phyloP scores from a whole-genome alignment of 1,140 invertebrate species.

The Vollenhovia emeryi region DNA sequence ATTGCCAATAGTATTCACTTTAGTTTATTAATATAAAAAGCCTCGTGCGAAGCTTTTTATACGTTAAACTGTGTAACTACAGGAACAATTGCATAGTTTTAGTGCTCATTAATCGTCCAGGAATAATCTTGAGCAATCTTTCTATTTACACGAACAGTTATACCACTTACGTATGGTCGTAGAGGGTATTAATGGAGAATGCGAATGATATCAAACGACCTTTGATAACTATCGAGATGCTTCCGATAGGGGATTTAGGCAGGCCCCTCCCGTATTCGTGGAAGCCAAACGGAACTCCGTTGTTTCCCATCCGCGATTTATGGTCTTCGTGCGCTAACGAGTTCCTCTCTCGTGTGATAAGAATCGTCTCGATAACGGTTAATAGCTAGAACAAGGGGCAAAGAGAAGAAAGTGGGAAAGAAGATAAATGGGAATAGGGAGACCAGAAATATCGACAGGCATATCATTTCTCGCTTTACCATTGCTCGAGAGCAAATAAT shows the following conservation, averaged over 20 bases:
- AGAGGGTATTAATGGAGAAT: slow-evolving; percentile 20
- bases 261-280: slow-evolving; percentile 6
- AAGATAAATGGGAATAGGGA: not conserved
- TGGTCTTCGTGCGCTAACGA: slow-evolving; percentile 40
- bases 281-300: slow-evolving; percentile 10
- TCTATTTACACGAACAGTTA: not conserved
- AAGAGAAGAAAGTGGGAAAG: not conserved
- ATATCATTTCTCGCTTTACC: slow-evolving; percentile 8
- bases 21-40: not conserved
- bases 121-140: not conserved
- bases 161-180: not conserved
- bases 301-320: slow-evolving; percentile 51
- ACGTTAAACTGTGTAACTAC: not conserved
- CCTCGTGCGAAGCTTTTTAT: not conserved
- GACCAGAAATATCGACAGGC: not conserved
- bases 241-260: slow-evolving; percentile 10
- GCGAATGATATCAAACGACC: slow-evolving; percentile 21
- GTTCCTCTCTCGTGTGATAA: slow-evolving; percentile 37
- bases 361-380: slow-evolving; percentile 49
- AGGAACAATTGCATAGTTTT: not conserved
- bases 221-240: slow-evolving; percentile 7
- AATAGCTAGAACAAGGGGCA: slow-evolving; percentile 20
- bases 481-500: not conserved
- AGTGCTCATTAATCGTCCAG: not conserved
- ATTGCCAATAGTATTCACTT: not conserved